Percentiles rank a stretch among this genome's conserved stretches.
These are phyloP conservation scores for Brachionus manjavacas DNA, from an alignment of 1,140 invertebrate genomes.

Conservation along the genomic window DNA sequence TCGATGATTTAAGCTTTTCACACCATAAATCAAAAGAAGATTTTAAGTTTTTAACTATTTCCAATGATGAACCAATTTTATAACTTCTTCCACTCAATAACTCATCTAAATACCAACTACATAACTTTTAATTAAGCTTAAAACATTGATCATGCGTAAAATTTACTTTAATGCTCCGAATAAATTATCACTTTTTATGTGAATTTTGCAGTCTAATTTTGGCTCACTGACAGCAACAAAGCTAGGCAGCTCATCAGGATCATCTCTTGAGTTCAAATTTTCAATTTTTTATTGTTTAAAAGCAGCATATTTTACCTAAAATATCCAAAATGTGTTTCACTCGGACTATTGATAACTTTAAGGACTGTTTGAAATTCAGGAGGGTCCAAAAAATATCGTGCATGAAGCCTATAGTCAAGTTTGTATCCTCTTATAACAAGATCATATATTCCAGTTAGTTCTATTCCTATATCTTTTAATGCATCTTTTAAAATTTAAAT, in stretches of 20 bases:
- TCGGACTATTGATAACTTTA: constrained; percentile 63
- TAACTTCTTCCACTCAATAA: constrained; percentile 47
- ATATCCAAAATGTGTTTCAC: constrained; percentile 77
- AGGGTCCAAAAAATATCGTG: constrained; percentile 86
- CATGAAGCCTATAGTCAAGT: constrained; percentile 67
- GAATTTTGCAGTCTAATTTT: constrained; percentile 65
- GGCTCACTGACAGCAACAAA: constrained; percentile 73
- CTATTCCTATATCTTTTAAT: constrained; percentile 62
- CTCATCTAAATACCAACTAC: constrained; percentile 53
- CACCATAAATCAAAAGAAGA: constrained; percentile 56
- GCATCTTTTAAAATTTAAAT: constrained; percentile 16
- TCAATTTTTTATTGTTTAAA: neutral
- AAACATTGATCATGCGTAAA: neutral
- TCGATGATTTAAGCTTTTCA: constrained; percentile 65
- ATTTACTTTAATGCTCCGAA: constrained; percentile 76
- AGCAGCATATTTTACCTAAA: constrained; percentile 61
- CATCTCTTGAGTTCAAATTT: constrained; percentile 61
- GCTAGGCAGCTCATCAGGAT: constrained; percentile 67
- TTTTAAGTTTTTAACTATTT: constrained; percentile 51
- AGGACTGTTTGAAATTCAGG: constrained; percentile 71
- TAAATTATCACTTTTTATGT: constrained; percentile 71
- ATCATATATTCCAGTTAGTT: constrained; percentile 80
- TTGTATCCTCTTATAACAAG: constrained; percentile 45
- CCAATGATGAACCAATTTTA: constrained; percentile 61
- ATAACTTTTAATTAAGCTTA: neutral